These are phyloP conservation scores for Neoaliturus tenellus DNA, from an alignment of 2,888 invertebrate species.

Conservation along the genomic window DNA sequence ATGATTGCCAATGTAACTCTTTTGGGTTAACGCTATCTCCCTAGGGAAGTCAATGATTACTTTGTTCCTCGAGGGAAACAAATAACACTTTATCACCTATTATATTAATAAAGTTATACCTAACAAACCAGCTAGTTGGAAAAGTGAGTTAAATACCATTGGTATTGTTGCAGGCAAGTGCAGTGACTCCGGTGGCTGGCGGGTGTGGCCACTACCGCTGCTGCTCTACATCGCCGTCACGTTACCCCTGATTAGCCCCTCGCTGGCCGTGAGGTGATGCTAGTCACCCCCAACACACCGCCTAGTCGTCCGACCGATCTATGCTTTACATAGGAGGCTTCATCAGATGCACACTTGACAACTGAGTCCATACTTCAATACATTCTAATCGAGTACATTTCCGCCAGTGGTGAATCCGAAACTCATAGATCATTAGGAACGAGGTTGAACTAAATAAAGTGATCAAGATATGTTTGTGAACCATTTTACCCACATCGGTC, in stretches of 20 bases:
- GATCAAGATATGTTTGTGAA: too few relatives aligned
- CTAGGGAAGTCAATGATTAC: too few relatives aligned
- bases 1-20: too few relatives aligned
- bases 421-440: background rate
- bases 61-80: too few relatives aligned
- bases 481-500: too few relatives aligned
- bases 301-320: conserved; percentile 19
- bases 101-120: too few relatives aligned
- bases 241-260: conserved; percentile 11
- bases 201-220: background rate
- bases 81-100: too few relatives aligned
- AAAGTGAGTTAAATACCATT: too few relatives aligned
- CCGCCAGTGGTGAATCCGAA: background rate
- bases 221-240: conserved; percentile 15
- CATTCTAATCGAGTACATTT: background rate
- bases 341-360: conserved; percentile 30
- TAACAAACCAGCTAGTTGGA: too few relatives aligned
- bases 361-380: background rate
- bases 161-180: conserved; percentile 41
- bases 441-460: background rate
- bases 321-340: conserved; percentile 17
- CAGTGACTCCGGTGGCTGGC: conserved; percentile 21
- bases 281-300: background rate
- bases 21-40: too few relatives aligned
- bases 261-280: conserved; percentile 44